A percentile compares a stretch with the other conserved stretches of the same genome.
phyloP scores from a whole-genome alignment of 2,888 invertebrate genomes.

The Orthosia incerta region DNA sequence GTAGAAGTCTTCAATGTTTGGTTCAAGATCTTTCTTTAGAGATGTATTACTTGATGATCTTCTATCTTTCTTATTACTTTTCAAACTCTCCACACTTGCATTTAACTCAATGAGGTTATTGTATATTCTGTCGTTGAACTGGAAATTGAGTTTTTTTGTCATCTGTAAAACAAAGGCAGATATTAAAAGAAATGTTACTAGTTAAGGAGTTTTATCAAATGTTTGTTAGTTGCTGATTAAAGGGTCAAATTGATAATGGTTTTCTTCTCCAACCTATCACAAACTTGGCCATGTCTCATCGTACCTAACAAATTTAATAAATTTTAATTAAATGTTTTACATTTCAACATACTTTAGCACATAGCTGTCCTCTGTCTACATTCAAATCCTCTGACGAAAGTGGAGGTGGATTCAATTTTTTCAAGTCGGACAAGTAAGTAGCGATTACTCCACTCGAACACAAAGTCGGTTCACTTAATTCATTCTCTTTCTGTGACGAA shows the following conservation, averaged over 20 bases:
- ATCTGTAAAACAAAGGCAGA: slow-evolving; percentile 76
- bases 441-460: slow-evolving; percentile 85
- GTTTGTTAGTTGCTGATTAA: not conserved
- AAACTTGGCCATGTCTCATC: not conserved
- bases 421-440: slow-evolving; percentile 80
- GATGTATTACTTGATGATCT: slow-evolving; percentile 65
- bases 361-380: slow-evolving; percentile 73
- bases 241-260: not conserved
- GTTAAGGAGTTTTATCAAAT: not conserved
- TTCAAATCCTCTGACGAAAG: slow-evolving; percentile 72
- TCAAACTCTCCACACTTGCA: slow-evolving; percentile 75
- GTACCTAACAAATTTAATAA: no score
- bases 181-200: not conserved
- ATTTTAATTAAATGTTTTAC: not conserved
- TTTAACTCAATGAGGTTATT: slow-evolving; percentile 87
- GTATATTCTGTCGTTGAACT: slow-evolving; percentile 87
- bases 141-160: slow-evolving; percentile 86
- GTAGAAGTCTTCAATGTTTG: slow-evolving; percentile 87
- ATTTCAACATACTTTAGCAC: slow-evolving; percentile 76
- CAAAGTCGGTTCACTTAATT: slow-evolving; percentile 78
- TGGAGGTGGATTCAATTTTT: slow-evolving; percentile 71
- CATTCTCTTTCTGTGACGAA: slow-evolving; percentile 71
- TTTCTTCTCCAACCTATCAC: not conserved
- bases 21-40: slow-evolving; percentile 84
- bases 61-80: slow-evolving; percentile 76